These are phyloP conservation scores for Apoderus coryli DNA, from an alignment of 2,888 invertebrate genomes.

Conservation along the genomic window DNA sequence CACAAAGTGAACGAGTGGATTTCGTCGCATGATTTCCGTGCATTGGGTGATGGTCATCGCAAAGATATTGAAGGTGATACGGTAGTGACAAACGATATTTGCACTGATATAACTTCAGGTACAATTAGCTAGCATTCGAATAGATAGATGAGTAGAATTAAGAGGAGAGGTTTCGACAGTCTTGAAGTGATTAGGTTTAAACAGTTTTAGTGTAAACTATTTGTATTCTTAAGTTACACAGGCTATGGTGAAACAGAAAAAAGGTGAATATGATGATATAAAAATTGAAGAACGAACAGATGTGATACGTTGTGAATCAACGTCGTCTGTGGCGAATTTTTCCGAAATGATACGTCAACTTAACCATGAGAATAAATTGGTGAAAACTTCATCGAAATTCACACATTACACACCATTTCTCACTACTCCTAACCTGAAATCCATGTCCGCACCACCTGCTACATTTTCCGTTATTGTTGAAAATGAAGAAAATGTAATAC, in stretches of 20 bases:
- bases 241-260: no score
- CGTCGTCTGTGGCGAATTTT: slow-evolving; percentile 17
- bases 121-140: no score
- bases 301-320: slow-evolving; percentile 15
- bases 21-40: slow-evolving; percentile 26
- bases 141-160: no score
- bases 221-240: no score
- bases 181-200: no score
- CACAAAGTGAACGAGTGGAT: slow-evolving; percentile 28
- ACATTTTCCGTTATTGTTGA: slow-evolving; percentile 26
- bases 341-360: slow-evolving; percentile 15
- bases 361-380: slow-evolving; percentile 13
- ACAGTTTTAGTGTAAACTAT: no score
- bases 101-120: slow-evolving; percentile 26
- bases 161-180: no score
- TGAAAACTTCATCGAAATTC: slow-evolving; percentile 18
- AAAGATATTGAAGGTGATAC: slow-evolving; percentile 18
- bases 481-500: slow-evolving; percentile 25
- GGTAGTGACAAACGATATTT: slow-evolving; percentile 21
- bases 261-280: slow-evolving; percentile 18
- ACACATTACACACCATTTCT: no score
- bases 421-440: slow-evolving; percentile 19
- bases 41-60: slow-evolving; percentile 16
- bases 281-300: slow-evolving; percentile 21
- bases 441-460: slow-evolving; percentile 21